Evolutionary conservation across 2,113 vertebrate species (phyloP), one percentile per base, ranked within the genome.

Genomic region (Oenanthe melanoleuca): DNA sequence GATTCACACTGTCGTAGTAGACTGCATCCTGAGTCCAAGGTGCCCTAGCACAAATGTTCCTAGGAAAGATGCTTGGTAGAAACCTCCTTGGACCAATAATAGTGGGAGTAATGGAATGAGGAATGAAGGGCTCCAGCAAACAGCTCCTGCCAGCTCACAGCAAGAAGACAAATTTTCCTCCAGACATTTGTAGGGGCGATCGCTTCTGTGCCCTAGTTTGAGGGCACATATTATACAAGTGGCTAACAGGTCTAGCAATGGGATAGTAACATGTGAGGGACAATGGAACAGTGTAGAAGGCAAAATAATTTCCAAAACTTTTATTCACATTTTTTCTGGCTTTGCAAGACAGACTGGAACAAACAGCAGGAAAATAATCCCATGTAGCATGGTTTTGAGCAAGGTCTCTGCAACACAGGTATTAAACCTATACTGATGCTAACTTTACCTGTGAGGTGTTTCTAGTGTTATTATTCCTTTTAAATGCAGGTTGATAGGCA

Each of bases 111-210:
- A 50, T 5, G 7, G 44, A n/a, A 6, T 85, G 38, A 75, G 26
- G 44, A 50, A 66, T 17, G 13, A 40, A 85, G 10, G 37, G 8
- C 28, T 82, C 29, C 22, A 69, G 4, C 7, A 12, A 45, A 29
- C 14, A 44, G 3, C 8, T 66, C 40, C 52, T 86, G n/a, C 33
- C 22, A 86, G 44, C 20, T 37, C 47, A 61, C 26, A 79, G 45
- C 26, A 94, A 82, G n/a, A 24, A 44, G 29, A 25, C 29, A 90
- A 88, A 81, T 5, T 66, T 34, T 53, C 24, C 8, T 52, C 26
- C 37, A 63, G 44, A 31, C 14, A n/a, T 57, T 57, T 0, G 0
- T 8, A 40, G 23, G 6, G 26, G 23, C 21, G 11, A 25, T 34
- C 49, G 34, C 13, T 42, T 67, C n/a, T 4, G 0, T 69, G 47